These are phyloP conservation scores for Xylophagus ater DNA, from an alignment of 2,888 invertebrate genomes.

Conservation along the genomic window DNA sequence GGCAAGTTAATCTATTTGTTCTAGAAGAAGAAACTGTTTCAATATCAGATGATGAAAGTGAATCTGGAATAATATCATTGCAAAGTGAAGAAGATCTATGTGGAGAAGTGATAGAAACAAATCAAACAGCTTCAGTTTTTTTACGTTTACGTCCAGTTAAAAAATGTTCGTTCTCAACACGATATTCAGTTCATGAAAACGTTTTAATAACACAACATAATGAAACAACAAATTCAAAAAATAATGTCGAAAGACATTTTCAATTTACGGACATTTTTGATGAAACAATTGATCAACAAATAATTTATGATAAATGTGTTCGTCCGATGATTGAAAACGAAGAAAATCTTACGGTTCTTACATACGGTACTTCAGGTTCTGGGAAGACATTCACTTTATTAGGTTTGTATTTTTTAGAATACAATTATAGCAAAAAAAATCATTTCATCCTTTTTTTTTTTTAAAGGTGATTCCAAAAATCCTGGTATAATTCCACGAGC, in stretches of 20 bases:
- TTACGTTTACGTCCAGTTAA: conserved; percentile 31
- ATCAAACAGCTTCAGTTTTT: conserved; percentile 30
- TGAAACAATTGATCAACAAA: no score
- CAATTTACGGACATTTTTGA: conserved; percentile 33
- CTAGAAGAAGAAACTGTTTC: conserved; percentile 22
- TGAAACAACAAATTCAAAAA: conserved; percentile 17
- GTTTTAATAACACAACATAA: conserved; percentile 26
- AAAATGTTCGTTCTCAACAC: conserved; percentile 14
- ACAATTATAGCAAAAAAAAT: no score
- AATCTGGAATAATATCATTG: no score
- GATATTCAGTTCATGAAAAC: conserved; percentile 24
- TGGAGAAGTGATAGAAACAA: no score
- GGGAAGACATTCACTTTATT: conserved; percentile 69
- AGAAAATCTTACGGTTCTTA: no score
- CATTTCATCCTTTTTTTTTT: no score
- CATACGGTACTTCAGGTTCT: conserved; percentile 74
- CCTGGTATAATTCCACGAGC: conserved; percentile 48
- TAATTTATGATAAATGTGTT: no score
- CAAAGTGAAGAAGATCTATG: no score
- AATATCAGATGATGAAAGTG: no score
- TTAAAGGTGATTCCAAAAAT: conserved; percentile 39
- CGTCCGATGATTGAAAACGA: no score
- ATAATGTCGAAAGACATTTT: conserved; percentile 31
- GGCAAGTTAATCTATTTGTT: conserved; percentile 25
- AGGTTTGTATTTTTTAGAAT: no score